A percentile compares a stretch with the other conserved stretches of the same genome.
Evolutionary conservation across 2,888 invertebrate species (phyloP).

Genomic region (Gerris lacustris): DNA sequence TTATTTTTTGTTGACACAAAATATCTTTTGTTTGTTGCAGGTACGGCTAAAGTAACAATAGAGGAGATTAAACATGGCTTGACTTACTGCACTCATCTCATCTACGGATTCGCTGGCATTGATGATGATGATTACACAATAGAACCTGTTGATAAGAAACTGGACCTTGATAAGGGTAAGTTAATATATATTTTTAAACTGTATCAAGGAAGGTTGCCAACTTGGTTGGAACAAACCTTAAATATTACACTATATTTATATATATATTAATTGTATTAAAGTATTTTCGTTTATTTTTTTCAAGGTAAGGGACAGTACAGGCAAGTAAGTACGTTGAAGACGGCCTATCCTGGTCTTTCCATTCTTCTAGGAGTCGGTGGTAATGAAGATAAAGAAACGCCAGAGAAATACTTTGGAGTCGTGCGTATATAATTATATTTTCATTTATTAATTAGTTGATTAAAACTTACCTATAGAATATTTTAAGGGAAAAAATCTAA

Average conservation of each 20-base stretch:
- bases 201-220: too few species aligned
- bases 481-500: too few species aligned
- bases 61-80: slow-evolving; percentile 60
- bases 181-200: too few species aligned
- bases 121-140: slow-evolving; percentile 56
- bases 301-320: slow-evolving; percentile 56
- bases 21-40: slow-evolving; percentile 39
- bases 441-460: too few species aligned
- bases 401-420: slow-evolving; percentile 26
- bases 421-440: too few species aligned
- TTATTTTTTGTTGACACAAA: too few species aligned
- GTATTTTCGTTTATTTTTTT: background rate
- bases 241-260: too few species aligned
- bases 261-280: too few species aligned
- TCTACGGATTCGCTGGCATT: slow-evolving; percentile 67
- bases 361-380: slow-evolving; percentile 66
- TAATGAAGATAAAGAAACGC: slow-evolving; percentile 50
- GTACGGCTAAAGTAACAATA: slow-evolving; percentile 62
- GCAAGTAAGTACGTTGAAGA: slow-evolving; percentile 55
- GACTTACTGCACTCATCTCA: slow-evolving; percentile 62
- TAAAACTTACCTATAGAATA: too few species aligned
- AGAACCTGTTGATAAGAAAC: slow-evolving; percentile 54
- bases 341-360: slow-evolving; percentile 55
- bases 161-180: slow-evolving; percentile 50
- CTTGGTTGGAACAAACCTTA: too few species aligned